Evolutionary conservation across 2,888 invertebrate genomes (phyloP), one percentile per base, ranked within the genome.

Genomic region (Cancer borealis): DNA sequence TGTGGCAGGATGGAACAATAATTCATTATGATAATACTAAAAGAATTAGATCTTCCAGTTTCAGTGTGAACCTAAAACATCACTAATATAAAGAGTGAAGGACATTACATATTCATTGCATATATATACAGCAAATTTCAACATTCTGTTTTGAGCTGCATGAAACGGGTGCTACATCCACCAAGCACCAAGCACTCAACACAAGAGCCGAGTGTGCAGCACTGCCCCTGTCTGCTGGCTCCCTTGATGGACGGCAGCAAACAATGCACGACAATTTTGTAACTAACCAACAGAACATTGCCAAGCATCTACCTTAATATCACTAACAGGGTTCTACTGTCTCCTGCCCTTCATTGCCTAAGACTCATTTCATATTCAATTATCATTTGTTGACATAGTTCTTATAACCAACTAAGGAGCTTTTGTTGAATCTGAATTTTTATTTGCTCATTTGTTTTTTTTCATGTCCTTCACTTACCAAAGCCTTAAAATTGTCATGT

Each of bases 391-490:
- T 89, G 12, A 89, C 88, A 89, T 89, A 89, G 49, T 49, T 49
- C 47, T 49, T 89, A 49, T 89, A 49, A 89, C 88, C 49, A 49
- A 49, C 88, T 89, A 89, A 26, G 46, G 47, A 49, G 26, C 39
- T 46, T 89, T 89, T n/a, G 0, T 47, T 49, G 46, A 88, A 47
- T 88, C 10, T 12, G 6, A n/a, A 47, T 89, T 49, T 91, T 45
- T 91, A 66, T 91, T 66, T 66, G 91, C 46, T 66, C 66, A 91
- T 91, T 91, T 73, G 45, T 21, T 45, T 91, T 30, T 90, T 39
- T 91, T 91, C n/a, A 66, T 91, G 84, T 91, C 91, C 60, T 84
- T 49, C 93, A 93, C 93, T 93, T 93, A 93, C 93, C 93, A 79
- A 79, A 84, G 79, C 39, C 90, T 91, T 91, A 93, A 93, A 73